Percentiles rank a stretch among this genome's conserved stretches.
Evolutionary conservation across 2,113 vertebrate species (phyloP).

Genomic region (Ornithorhynchus anatinus): DNA sequence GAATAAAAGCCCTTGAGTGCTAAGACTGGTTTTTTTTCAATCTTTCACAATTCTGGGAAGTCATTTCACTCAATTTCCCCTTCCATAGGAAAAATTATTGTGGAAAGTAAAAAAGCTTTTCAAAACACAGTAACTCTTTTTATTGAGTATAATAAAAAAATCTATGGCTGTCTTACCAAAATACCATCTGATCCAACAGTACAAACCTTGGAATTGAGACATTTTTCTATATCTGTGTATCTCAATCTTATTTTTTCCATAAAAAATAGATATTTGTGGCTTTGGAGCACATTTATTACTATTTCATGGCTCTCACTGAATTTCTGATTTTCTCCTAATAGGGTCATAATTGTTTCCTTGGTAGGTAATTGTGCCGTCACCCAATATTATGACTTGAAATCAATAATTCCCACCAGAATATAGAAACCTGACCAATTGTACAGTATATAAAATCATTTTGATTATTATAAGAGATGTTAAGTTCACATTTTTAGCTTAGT

Average conservation of each 20-base stretch:
- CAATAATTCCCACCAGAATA: too few species aligned
- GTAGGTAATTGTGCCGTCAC: neutral
- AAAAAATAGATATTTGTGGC: too few species aligned
- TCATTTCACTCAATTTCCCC: neutral
- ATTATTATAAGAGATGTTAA: slow-evolving; percentile 24
- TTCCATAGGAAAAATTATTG: neutral
- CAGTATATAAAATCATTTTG: too few species aligned
- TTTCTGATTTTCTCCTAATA: neutral
- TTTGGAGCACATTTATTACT: neutral
- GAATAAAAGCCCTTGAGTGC: neutral
- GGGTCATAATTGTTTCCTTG: neutral
- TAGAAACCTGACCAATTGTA: too few species aligned
- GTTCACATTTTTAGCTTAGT: neutral
- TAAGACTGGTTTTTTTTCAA: neutral
- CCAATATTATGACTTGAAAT: neutral
- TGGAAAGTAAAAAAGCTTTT: neutral
- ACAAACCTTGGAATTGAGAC: neutral
- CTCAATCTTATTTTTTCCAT: neutral
- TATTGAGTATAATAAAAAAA: neutral
- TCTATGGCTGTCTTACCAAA: too few species aligned
- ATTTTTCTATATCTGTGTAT: neutral
- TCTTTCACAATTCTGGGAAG: neutral
- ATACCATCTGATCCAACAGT: too few species aligned
- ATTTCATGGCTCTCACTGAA: neutral
- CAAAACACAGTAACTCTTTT: neutral